Evolutionary conservation across 1,140 invertebrate genomes (phyloP), one percentile per base, ranked within the genome.

Genomic region (Magallana angulata): DNA sequence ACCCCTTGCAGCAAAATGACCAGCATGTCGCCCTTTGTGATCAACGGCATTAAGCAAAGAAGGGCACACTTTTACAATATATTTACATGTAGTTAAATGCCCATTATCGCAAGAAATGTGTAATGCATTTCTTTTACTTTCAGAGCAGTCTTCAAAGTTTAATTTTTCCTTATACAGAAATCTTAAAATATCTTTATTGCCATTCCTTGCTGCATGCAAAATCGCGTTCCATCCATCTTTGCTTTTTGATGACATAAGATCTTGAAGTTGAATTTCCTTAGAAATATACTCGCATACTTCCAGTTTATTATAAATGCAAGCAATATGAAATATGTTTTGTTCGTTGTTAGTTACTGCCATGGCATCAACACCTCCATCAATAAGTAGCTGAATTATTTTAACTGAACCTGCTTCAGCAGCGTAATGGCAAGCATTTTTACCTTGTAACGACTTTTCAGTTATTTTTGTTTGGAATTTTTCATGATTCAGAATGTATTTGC

Each of bases 1-100:
- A 71, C 68, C 36, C 36, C 36, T 71, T 9, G 68, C 18, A 30
- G 68, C 68, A 71, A 71, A 71, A 71, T 71, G 68, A 7, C 68
- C 68, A 7, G 68, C 68, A 36, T 71, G 18, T 24, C 68, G 8
- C 18, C 68, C 68, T 30, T 18, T 3, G 9, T 71, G 24, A 30
- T 71, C 68, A 9, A 1, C 3, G 0, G 18, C 68, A 36, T 71
- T 1, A 30, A 71, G 7, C 7, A 18, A 9, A 6, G 24, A 1
- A 1, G n/a, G n/a, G 36, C 18, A 24, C 7, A 30, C 11, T 0
- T 30, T 11, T 24, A 11, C 18, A 9, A 71, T 71, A 24, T 24
- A 30, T 71, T 71, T 71, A 7, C 68, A 71, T 24, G 68, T 30
- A 9, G 24, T 30, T 30, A 71, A 11, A 30, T 30, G n/a, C 36